A percentile compares a stretch with the other conserved stretches of the same genome.
These are phyloP conservation scores for Misgurnus anguillicaudatus DNA, from an alignment of 2,113 vertebrate species.

Conservation along the genomic window DNA sequence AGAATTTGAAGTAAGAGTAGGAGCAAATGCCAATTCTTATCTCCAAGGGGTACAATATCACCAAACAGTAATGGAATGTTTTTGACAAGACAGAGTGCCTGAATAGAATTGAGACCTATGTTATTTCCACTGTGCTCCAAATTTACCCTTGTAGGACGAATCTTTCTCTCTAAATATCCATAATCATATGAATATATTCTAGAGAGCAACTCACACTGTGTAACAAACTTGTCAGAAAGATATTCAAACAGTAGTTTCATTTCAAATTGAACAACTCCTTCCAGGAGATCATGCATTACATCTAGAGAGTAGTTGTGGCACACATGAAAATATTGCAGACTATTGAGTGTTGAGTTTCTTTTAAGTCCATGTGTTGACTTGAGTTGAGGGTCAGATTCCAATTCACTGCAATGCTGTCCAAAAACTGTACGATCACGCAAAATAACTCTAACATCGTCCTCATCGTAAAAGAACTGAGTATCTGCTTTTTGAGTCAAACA, in stretches of 20 bases:
- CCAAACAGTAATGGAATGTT: too few species aligned
- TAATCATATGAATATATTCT: too few species aligned
- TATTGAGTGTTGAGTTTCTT: constrained; percentile 15
- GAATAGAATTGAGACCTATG: constrained; percentile 7
- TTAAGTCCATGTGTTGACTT: constrained; percentile 41
- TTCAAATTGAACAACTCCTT: constrained; percentile 50
- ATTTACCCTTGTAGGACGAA: too few species aligned
- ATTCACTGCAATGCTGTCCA: too few species aligned
- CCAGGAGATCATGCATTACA: constrained; percentile 52
- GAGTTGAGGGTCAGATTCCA: too few species aligned
- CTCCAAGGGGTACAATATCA: too few species aligned
- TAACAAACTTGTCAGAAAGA: constrained; percentile 29
- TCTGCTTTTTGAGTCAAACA: constrained; percentile 51
- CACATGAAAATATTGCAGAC: constrained; percentile 50
- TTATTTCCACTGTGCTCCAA: background rate
- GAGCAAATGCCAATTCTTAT: too few species aligned
- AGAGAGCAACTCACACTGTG: too few species aligned
- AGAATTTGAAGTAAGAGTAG: too few species aligned
- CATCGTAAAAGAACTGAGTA: constrained; percentile 31
- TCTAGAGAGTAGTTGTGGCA: constrained; percentile 47
- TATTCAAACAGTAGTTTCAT: constrained; percentile 53
- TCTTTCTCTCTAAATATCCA: too few species aligned
- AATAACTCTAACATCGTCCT: constrained; percentile 41
- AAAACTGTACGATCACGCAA: too few species aligned
- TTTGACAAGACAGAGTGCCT: background rate